phyloP scores from a whole-genome alignment of 2,888 invertebrate species.

The Corythucha ciliata region DNA sequence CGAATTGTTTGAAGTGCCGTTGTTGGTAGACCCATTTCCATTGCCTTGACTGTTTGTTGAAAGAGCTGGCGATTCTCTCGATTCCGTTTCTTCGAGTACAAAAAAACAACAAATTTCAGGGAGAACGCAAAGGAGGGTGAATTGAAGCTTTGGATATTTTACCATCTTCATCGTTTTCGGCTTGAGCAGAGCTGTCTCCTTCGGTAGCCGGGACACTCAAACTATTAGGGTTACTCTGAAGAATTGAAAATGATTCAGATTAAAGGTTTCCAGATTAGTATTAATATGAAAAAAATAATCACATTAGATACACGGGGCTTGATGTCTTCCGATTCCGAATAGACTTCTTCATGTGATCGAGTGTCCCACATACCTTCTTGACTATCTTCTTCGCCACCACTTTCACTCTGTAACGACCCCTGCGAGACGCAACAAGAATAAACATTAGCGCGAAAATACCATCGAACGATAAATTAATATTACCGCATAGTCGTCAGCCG shows the following conservation, averaged over 20 bases:
- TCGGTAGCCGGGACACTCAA: conserved; percentile 25
- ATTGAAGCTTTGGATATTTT: background rate
- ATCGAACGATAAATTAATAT: conserved; percentile 8
- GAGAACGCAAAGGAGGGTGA: too few species aligned
- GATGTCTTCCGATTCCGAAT: conserved; percentile 29
- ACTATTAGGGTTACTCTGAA: conserved; percentile 24
- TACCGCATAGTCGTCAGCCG: conserved; percentile 26
- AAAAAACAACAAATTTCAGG: too few species aligned
- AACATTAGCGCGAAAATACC: too few species aligned
- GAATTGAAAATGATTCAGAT: background rate
- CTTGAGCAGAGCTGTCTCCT: conserved; percentile 22
- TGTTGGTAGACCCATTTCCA: too few species aligned
- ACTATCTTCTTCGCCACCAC: conserved; percentile 27
- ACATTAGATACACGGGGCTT: conserved; percentile 23
- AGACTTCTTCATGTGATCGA: conserved; percentile 28
- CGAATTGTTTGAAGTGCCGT: too few species aligned
- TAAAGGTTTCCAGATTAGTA: background rate
- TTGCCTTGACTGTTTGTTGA: too few species aligned
- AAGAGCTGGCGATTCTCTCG: too few species aligned
- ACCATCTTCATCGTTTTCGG: conserved; percentile 6
- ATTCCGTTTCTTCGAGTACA: too few species aligned
- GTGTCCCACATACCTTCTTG: conserved; percentile 31
- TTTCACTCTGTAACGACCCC: conserved; percentile 26
- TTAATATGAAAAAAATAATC: conserved; percentile 8
- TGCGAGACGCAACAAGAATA: background rate